Evolutionary conservation across 2,797 vertebrate genomes (phyloP), one percentile per base, ranked within the genome.

Genomic region (Melanotaenia parkinsoni): DNA sequence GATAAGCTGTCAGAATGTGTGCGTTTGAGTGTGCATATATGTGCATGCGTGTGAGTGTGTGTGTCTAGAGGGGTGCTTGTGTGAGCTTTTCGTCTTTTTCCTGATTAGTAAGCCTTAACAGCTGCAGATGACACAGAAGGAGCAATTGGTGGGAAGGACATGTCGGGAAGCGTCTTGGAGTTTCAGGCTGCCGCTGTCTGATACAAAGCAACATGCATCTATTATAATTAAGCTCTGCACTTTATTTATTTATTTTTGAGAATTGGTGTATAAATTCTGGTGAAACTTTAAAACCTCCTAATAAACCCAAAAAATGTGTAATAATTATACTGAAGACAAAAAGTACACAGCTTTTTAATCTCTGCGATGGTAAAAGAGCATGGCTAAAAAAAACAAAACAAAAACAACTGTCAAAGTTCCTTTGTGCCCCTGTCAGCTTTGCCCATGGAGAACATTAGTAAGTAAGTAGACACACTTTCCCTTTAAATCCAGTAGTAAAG

Each of bases 121-220:
- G 86, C 78, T 86, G 87, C 77, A 89, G 74, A 73, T 89, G 83
- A 86, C 81, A 86, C 61, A 67, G 56, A 53, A 69, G 50, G 72
- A 67, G 54, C 28, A 22, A 28, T 37, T 58, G 57, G 58, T 66
- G 71, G 50, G 32, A 79, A 56, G 70, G 65, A 54, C 60, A 40
- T 30, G 30, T 30, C 35, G 58, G 63, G 24, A 51, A 58, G 45
- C 11, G 33, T 58, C 68, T 16, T 64, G 18, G 37, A 63, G 58
- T 56, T 65, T 79, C 24, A 53, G 62, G 56, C 65, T 74, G 20
- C 18, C n/a, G 16, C 18, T 47, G n/a, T 43, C 18, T 63, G 1
- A 37, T 47, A 57, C 9, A 59, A 37, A 58, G 18, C 24, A 63
- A 45, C 26, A 20, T 65, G 6, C 60, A 14, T 22, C 65, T n/a